Conservation (phyloP, 1,140 invertebrate genomes). For the Planococcus citri region DNA sequence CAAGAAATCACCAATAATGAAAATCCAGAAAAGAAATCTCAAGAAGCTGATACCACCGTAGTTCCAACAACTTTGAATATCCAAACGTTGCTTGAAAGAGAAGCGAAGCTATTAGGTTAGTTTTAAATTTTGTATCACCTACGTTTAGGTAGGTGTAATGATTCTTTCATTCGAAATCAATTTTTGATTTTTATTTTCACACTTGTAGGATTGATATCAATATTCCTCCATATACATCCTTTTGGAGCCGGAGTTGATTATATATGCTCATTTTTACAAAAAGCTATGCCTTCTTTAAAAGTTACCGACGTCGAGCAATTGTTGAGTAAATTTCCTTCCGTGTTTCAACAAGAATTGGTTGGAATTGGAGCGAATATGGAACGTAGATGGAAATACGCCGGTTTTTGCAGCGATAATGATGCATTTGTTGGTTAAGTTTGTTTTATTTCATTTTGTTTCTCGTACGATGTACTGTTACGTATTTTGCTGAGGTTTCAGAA, state of each 20-base stretch:
- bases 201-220: constrained; percentile 58
- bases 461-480: too few relatives aligned
- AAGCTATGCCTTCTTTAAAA: constrained; percentile 50
- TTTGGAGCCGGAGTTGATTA: constrained; percentile 73
- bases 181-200: not conserved
- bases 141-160: constrained; percentile 16
- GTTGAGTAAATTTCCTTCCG: constrained; percentile 55
- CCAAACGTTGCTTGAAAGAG: not conserved
- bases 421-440: not conserved
- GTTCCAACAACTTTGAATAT: not conserved
- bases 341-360: constrained; percentile 60
- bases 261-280: constrained; percentile 70
- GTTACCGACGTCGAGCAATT: constrained; percentile 59
- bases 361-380: constrained; percentile 66
- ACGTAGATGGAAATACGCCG: constrained; percentile 61
- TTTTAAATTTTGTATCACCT: not conserved
- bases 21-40: not conserved
- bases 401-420: constrained; percentile 35
- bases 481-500: too few relatives aligned
- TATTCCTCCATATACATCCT: constrained; percentile 76
- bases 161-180: not conserved
- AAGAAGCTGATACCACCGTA: constrained; percentile 2
- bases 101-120: not conserved
- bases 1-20: not conserved
- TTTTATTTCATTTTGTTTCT: too few relatives aligned